These are phyloP conservation scores for Hoplodrina blanda DNA, from an alignment of 2,888 invertebrate species.

Conservation along the genomic window DNA sequence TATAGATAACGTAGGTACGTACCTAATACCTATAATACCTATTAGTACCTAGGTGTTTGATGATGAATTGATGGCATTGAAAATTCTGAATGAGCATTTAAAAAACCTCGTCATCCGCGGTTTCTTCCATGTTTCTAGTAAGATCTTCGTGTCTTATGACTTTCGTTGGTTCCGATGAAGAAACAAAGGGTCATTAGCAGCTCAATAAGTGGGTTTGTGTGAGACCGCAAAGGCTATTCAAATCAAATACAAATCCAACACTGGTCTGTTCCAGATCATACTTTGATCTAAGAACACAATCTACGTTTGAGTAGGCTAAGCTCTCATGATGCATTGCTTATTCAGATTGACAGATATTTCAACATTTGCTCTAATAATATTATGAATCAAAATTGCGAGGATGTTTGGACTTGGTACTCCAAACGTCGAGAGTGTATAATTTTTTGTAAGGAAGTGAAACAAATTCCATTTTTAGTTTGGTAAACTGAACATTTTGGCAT, in stretches of 20 bases:
- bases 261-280: constrained; percentile 15
- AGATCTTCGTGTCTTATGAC: constrained; percentile 33
- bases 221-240: constrained; percentile 49
- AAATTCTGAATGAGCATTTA: constrained; percentile 12
- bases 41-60: background rate
- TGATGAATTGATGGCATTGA: background rate
- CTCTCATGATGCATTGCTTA: constrained; percentile 24
- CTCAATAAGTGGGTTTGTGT: constrained; percentile 64
- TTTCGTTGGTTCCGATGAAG: constrained; percentile 39
- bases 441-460: background rate
- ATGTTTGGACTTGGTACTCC: constrained; percentile 8
- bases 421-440: background rate
- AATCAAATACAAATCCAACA: constrained; percentile 50
- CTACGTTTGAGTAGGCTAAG: constrained; percentile 2
- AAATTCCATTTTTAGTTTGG: background rate
- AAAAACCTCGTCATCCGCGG: constrained; percentile 20
- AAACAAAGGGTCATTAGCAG: constrained; percentile 73
- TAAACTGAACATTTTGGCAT: background rate
- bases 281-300: constrained; percentile 29
- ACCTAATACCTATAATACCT: too few species aligned
- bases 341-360: constrained; percentile 24
- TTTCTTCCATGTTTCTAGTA: constrained; percentile 34
- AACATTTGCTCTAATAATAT: constrained; percentile 21
- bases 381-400: constrained; percentile 1
- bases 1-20: constrained; percentile 1